Conservation (phyloP, 2,113 vertebrate species). For the Dermatemys mawii region DNA sequence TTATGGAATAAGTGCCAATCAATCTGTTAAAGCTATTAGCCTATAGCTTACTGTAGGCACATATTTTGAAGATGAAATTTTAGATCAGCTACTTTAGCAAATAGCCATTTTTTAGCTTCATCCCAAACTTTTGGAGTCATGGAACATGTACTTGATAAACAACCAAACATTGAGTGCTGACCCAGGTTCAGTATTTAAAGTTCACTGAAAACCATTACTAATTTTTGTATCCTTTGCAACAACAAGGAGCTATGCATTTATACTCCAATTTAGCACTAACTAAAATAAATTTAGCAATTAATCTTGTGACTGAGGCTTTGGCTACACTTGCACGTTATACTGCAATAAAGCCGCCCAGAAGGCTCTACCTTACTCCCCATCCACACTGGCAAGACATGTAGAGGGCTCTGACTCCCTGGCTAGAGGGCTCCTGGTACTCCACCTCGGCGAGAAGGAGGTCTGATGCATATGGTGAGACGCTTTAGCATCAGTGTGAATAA, state of each 20-base stretch:
- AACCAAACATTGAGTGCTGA: not conserved
- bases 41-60: not conserved
- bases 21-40: not conserved
- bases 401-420: too few species aligned
- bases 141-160: not conserved
- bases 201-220: not conserved
- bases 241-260: not conserved
- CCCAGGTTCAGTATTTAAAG: not conserved
- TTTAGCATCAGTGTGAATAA: too few species aligned
- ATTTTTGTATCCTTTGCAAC: not conserved
- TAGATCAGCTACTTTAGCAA: not conserved
- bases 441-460: too few species aligned
- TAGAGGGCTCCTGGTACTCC: too few species aligned
- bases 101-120: not conserved
- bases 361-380: too few species aligned
- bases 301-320: not conserved
- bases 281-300: slow-evolving; percentile 11
- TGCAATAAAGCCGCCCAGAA: too few species aligned
- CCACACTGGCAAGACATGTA: too few species aligned
- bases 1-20: not conserved
- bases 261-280: too few species aligned
- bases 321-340: too few species aligned
- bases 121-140: not conserved
- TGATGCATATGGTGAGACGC: too few species aligned
- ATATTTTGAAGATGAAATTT: not conserved